Conservation (phyloP, 2,113 vertebrate species). For the Muntiacus muntjak region DNA sequence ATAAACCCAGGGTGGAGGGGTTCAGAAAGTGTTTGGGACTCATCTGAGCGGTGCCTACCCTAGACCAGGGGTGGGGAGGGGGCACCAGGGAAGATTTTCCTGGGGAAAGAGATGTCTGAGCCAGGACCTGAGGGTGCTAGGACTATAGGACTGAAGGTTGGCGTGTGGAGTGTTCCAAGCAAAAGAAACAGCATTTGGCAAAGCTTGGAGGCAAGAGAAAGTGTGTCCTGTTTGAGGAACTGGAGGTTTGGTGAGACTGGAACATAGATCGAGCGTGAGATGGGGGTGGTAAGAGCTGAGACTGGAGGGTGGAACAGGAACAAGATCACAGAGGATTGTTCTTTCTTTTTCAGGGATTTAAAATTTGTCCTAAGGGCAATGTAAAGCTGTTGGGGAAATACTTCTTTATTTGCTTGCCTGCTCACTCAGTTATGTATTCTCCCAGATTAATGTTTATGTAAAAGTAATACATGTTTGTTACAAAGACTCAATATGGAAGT, state of each 20-base stretch:
- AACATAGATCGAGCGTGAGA: not conserved
- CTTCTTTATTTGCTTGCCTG: not conserved
- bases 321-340: not conserved
- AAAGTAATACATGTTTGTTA: not conserved
- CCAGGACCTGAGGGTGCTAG: accelerated
- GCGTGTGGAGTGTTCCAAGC: not conserved
- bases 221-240: not conserved
- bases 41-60: not conserved
- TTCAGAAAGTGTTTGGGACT: not conserved
- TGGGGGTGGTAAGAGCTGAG: not conserved
- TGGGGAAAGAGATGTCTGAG: not conserved
- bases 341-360: not conserved
- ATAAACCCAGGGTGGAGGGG: not conserved
- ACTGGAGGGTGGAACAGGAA: not conserved
- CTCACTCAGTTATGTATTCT: not conserved
- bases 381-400: not conserved
- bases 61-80: not conserved
- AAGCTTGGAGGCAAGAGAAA: not conserved
- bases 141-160: not conserved
- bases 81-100: not conserved
- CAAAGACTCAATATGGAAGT: not conserved
- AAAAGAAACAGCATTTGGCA: not conserved
- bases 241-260: not conserved
- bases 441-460: not conserved
- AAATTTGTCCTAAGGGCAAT: not conserved